These are phyloP conservation scores for Drosophila fuyamai DNA, from an alignment of 1,140 invertebrate species.

Conservation along the genomic window DNA sequence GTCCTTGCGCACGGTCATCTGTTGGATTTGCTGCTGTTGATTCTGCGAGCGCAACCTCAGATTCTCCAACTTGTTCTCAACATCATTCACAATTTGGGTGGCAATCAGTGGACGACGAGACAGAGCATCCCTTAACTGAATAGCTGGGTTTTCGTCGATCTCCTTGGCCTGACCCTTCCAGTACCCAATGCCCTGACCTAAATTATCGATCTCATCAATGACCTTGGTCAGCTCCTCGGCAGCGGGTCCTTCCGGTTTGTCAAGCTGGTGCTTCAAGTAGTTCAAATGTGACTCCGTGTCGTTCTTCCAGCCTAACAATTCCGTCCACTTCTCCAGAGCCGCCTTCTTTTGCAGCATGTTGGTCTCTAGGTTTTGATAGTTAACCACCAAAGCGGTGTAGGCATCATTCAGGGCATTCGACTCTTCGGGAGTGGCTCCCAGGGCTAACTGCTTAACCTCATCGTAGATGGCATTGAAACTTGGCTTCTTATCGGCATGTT, in stretches of 20 bases:
- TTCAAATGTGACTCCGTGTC: slow-evolving; percentile 92
- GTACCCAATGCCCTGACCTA: slow-evolving; percentile 88
- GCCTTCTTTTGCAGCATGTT: slow-evolving; percentile 91
- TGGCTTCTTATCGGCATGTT: slow-evolving; percentile 92
- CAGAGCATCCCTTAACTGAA: slow-evolving; percentile 89
- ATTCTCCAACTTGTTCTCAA: slow-evolving; percentile 89
- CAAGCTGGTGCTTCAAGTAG: slow-evolving; percentile 92
- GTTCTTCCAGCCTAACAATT: slow-evolving; percentile 92
- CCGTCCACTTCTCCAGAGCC: slow-evolving; percentile 92
- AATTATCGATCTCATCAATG: slow-evolving; percentile 88
- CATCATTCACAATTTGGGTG: slow-evolving; percentile 88
- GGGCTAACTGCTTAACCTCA: slow-evolving; percentile 91
- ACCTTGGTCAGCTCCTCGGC: slow-evolving; percentile 88
- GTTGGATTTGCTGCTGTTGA: slow-evolving; percentile 89
- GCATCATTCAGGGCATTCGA: slow-evolving; percentile 89
- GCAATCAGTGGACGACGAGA: slow-evolving; percentile 89
- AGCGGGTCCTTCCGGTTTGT: slow-evolving; percentile 89
- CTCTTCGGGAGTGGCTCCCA: slow-evolving; percentile 89
- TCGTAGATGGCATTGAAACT: slow-evolving; percentile 91
- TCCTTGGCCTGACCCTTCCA: slow-evolving; percentile 89
- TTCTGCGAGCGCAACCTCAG: slow-evolving; percentile 88
- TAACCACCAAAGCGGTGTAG: slow-evolving; percentile 90
- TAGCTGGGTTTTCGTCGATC: slow-evolving; percentile 89
- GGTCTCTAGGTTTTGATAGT: slow-evolving; percentile 91
- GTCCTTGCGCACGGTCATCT: slow-evolving; percentile 89